These are phyloP conservation scores for Propithecus deckenii DNA, from an alignment of 2,797 vertebrate genomes.

Conservation along the genomic window DNA sequence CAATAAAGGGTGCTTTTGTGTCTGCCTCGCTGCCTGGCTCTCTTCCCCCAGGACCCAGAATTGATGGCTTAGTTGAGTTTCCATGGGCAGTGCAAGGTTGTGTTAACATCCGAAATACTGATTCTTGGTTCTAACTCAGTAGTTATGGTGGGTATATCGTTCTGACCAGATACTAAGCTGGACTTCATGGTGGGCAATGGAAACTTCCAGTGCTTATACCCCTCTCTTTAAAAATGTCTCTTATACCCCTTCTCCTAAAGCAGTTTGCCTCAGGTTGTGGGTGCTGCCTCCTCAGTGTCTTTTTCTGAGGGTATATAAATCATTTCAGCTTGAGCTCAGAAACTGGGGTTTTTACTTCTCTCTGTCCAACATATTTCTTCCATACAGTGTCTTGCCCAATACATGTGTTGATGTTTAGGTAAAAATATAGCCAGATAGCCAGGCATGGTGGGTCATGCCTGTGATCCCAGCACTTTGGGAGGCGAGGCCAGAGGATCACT, in stretches of 20 bases:
- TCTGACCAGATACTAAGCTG: background rate
- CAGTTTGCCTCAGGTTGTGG: background rate
- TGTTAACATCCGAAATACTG: background rate
- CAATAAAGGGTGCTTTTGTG: background rate
- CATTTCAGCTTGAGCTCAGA: background rate
- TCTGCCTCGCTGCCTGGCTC: background rate
- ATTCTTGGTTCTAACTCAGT: background rate
- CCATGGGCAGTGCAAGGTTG: background rate
- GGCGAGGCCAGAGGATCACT: no score
- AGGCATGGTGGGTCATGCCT: background rate
- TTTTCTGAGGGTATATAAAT: background rate
- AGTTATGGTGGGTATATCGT: background rate
- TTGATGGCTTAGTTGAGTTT: background rate
- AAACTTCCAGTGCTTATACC: background rate
- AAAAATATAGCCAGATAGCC: background rate
- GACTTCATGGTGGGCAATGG: background rate
- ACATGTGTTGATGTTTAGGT: background rate
- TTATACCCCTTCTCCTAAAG: background rate
- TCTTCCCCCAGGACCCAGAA: background rate
- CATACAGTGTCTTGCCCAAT: background rate
- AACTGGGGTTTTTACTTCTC: background rate
- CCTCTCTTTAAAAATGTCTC: background rate
- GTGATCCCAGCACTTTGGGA: background rate
- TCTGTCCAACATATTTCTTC: background rate
- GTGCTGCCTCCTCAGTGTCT: background rate